Percentiles rank a stretch among this genome's conserved stretches.
Evolutionary conservation across 2,797 vertebrate genomes (phyloP).

Genomic region (Glyptemys insculpta): DNA sequence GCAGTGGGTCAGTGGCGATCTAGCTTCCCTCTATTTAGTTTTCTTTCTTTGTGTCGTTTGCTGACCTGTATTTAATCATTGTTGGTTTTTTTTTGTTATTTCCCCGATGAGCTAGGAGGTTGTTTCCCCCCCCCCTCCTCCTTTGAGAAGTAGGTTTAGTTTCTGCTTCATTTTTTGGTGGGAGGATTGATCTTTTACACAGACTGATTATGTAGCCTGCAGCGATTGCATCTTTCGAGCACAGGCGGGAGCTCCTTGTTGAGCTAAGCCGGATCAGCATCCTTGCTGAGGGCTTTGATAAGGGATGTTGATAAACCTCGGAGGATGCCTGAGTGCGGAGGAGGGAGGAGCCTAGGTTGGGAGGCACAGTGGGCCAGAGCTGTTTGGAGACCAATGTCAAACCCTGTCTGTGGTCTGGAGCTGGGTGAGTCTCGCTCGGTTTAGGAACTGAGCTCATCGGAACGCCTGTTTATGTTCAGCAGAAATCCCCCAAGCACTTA

Average conservation of each 20-base stretch:
- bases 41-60: constrained; percentile 8
- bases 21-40: not conserved
- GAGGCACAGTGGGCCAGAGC: not conserved
- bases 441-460: not conserved
- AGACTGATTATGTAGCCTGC: constrained; percentile 5
- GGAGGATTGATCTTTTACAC: constrained; percentile 15
- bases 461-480: not conserved
- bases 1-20: not conserved
- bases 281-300: not conserved
- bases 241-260: not conserved
- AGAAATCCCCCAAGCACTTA: not conserved
- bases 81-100: not conserved
- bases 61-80: not conserved
- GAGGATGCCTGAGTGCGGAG: rapidly evolving
- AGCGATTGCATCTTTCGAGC: not conserved
- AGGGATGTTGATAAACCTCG: not conserved
- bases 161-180: not conserved
- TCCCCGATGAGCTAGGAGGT: constrained; percentile 22
- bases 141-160: constrained; percentile 19
- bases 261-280: not conserved
- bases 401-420: rapidly evolving
- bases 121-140: not conserved
- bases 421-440: not conserved
- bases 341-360: not conserved
- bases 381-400: not conserved